Conservation (phyloP, 2,888 invertebrate genomes). For the Pinctada fucata region DNA sequence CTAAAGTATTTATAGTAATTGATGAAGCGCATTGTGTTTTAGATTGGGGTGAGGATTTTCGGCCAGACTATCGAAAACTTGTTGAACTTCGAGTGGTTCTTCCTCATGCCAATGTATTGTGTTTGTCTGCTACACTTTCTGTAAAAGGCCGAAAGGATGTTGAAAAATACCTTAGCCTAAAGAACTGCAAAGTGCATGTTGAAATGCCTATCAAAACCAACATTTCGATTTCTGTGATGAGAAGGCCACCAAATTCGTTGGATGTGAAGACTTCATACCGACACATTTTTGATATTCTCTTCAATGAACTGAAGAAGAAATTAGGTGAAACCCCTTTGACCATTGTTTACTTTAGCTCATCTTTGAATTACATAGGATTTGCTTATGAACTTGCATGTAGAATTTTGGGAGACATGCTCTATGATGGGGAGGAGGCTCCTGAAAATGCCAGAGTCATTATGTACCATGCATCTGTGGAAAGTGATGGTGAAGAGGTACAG, state of each 20-base stretch:
- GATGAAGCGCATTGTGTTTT: constrained; percentile 17
- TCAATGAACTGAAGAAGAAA: neutral
- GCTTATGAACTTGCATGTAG: constrained; percentile 15
- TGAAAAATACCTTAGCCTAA: neutral
- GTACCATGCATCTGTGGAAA: constrained; percentile 10
- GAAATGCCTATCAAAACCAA: constrained; percentile 12
- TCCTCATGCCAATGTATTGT: constrained; percentile 3
- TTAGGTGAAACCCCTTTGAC: neutral
- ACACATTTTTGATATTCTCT: constrained; percentile 12
- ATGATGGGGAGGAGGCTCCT: neutral
- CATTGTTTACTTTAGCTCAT: neutral
- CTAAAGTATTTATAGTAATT: constrained; percentile 2
- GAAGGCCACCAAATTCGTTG: neutral
- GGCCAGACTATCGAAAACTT: neutral
- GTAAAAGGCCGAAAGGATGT: constrained; percentile 2
- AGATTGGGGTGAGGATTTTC: constrained; percentile 15
- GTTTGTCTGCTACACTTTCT: constrained; percentile 12
- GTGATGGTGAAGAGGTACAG: constrained; percentile 5
- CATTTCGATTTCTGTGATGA: constrained; percentile 4
- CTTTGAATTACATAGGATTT: constrained; percentile 7
- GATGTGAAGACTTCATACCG: constrained; percentile 8
- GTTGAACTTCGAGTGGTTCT: neutral
- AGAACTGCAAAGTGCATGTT: constrained; percentile 4
- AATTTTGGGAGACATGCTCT: constrained; percentile 5
- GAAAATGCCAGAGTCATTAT: constrained; percentile 19